A percentile compares a stretch with the other conserved stretches of the same genome.
These are phyloP conservation scores for Calycopis cecrops DNA, from an alignment of 1,140 invertebrate species.

Conservation along the genomic window DNA sequence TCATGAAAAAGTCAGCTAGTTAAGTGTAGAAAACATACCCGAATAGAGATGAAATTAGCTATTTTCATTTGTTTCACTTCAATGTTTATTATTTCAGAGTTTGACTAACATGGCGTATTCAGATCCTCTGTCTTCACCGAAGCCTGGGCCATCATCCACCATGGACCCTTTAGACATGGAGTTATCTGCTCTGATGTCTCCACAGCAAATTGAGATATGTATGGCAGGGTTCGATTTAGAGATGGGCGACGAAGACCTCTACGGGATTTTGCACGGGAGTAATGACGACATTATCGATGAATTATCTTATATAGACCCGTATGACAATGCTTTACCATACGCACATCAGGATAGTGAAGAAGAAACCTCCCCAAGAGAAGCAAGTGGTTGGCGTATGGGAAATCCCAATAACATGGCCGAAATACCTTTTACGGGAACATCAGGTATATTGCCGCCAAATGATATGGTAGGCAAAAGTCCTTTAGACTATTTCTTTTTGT, in stretches of 20 bases:
- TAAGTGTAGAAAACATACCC: slow-evolving; percentile 1
- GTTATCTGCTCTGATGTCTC: too few relatives aligned
- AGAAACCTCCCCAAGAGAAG: too few relatives aligned
- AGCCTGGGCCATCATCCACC: too few relatives aligned
- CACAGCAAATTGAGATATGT: slow-evolving; percentile 12
- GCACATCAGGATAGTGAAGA: too few relatives aligned
- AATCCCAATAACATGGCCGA: slow-evolving; percentile 13
- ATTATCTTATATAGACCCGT: slow-evolving; percentile 7
- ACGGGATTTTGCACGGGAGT: slow-evolving; percentile 16
- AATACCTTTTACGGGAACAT: slow-evolving; percentile 13
- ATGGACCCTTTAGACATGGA: too few relatives aligned
- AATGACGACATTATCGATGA: slow-evolving; percentile 15
- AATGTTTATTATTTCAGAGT: slow-evolving; percentile 17
- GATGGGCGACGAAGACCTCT: slow-evolving; percentile 13
- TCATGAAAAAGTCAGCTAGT: too few relatives aligned
- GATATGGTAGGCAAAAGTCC: slow-evolving; percentile 14
- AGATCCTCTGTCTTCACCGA: too few relatives aligned
- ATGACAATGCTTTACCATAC: too few relatives aligned
- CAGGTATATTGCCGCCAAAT: slow-evolving; percentile 14
- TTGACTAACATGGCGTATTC: slow-evolving; percentile 16
- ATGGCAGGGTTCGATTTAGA: slow-evolving; percentile 15
- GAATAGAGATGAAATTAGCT: slow-evolving; percentile 14
- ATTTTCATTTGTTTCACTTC: slow-evolving; percentile 15
- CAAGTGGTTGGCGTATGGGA: slow-evolving; percentile 15
- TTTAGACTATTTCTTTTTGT: slow-evolving; percentile 14